Conservation (phyloP, 92 coral and sea anemone species). For the Porites rus region DNA sequence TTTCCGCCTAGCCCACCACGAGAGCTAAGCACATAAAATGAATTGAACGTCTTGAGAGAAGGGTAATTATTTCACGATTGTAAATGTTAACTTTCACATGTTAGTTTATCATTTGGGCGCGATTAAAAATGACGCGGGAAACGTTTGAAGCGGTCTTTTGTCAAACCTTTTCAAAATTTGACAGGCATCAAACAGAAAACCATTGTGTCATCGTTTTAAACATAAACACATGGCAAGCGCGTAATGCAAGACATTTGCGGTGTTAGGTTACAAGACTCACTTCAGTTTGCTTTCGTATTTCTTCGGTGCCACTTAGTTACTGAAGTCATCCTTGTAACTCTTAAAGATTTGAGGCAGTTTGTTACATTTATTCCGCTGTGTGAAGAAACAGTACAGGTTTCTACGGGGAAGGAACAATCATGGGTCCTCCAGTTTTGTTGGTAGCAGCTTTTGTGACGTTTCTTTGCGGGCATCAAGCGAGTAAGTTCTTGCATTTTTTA, state of each 20-base stretch:
- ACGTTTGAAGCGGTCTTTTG: neutral
- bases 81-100: neutral
- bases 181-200: conserved; percentile 36
- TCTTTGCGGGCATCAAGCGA: conserved; percentile 27
- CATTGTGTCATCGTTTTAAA: conserved; percentile 22
- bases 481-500: conserved; percentile 25
- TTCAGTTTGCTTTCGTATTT: neutral
- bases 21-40: conserved; percentile 7
- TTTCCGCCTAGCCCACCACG: neutral
- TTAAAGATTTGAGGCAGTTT: neutral
- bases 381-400: neutral
- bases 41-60: neutral
- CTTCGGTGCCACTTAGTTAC: conserved; percentile 15
- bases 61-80: neutral
- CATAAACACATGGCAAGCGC: conserved; percentile 8
- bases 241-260: neutral
- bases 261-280: conserved; percentile 15
- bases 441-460: conserved; percentile 20
- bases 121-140: neutral
- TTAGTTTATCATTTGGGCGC: neutral
- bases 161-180: neutral
- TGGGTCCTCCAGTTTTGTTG: neutral
- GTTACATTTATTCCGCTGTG: neutral
- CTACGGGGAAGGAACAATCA: neutral
- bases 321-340: neutral